Conservation (phyloP, 1,140 invertebrate genomes). For the Magallana ariakensis region DNA sequence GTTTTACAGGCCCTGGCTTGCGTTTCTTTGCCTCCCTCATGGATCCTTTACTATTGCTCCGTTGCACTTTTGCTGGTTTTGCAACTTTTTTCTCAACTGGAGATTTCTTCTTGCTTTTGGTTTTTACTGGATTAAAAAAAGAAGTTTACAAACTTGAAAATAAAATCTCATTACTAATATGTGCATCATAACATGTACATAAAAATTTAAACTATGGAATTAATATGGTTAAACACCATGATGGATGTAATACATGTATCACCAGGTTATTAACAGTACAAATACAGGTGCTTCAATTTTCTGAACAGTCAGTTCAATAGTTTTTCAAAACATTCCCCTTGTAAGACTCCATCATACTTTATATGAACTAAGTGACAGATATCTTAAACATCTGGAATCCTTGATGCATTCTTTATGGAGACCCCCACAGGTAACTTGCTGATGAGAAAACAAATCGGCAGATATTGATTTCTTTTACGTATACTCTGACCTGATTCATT, state of each 20-base stretch:
- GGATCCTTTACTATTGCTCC: background rate
- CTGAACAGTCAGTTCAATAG: too few relatives aligned
- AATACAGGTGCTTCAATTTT: too few relatives aligned
- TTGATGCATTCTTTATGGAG: background rate
- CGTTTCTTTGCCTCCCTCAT: background rate
- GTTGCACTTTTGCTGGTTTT: constrained; percentile 14
- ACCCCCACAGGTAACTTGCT: constrained; percentile 18
- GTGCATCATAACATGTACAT: too few relatives aligned
- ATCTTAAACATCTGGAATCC: background rate
- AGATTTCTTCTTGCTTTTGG: background rate
- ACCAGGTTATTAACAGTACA: too few relatives aligned
- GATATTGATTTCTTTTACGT: background rate
- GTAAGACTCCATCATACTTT: too few relatives aligned
- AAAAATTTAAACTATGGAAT: too few relatives aligned
- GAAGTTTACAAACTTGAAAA: too few relatives aligned
- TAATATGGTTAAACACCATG: too few relatives aligned
- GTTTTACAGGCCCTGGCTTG: background rate
- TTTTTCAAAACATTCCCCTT: too few relatives aligned
- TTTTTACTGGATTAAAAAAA: background rate
- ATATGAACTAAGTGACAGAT: background rate
- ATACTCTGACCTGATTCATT: background rate
- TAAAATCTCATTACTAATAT: too few relatives aligned
- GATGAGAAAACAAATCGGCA: background rate
- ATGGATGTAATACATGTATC: too few relatives aligned
- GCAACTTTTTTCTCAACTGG: background rate